Conservation (phyloP, 2,797 vertebrate genomes). For the Chelonia mydas region DNA sequence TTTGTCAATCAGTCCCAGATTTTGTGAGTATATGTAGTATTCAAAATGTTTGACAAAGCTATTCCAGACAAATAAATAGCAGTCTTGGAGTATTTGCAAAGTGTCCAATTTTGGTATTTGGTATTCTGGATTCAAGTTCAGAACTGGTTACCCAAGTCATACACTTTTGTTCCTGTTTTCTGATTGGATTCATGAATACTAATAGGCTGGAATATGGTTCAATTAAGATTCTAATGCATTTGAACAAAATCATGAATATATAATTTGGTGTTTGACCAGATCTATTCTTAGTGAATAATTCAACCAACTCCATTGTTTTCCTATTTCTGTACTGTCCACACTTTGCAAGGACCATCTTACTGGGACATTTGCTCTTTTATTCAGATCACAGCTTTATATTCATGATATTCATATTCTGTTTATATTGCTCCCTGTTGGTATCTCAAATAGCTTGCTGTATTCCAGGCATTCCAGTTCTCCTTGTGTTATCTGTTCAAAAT, state of each 20-base stretch:
- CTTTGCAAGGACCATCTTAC: not conserved
- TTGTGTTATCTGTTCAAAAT: not conserved
- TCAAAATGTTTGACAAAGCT: not conserved
- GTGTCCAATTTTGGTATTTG: not conserved
- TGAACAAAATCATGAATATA: not conserved
- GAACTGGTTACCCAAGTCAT: not conserved
- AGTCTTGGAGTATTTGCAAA: not conserved
- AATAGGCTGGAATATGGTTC: not conserved
- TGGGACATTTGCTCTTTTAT: not conserved
- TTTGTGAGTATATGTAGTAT: not conserved
- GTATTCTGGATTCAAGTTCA: not conserved
- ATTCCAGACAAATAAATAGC: not conserved
- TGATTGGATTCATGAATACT: not conserved
- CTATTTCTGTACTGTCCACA: not conserved
- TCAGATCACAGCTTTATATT: not conserved
- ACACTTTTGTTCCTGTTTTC: not conserved
- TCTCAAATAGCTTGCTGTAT: not conserved
- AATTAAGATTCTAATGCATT: not conserved
- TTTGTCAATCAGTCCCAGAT: not conserved
- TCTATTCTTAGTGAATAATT: not conserved
- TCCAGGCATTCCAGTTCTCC: not conserved
- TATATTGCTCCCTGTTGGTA: not conserved
- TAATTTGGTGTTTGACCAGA: not conserved
- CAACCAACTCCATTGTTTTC: not conserved
- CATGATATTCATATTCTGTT: not conserved